A percentile compares a stretch with the other conserved stretches of the same genome.
Evolutionary conservation across 2,113 vertebrate genomes (phyloP).

Genomic region (Natator depressus): DNA sequence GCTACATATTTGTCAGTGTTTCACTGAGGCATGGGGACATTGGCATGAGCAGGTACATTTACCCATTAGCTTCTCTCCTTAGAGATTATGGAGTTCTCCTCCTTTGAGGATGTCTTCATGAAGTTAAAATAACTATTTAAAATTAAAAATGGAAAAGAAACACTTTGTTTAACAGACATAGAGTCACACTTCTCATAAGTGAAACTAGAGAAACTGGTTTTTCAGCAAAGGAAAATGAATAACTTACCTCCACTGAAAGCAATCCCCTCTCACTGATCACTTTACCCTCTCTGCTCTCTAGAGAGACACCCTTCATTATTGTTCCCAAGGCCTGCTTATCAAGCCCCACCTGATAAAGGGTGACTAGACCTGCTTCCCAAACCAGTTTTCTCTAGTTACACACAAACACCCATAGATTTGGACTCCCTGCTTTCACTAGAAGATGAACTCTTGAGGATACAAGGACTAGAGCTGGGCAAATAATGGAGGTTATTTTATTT

Average conservation of each 20-base stretch:
- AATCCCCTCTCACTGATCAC: background rate
- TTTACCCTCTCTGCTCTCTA: background rate
- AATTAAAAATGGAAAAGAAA: background rate
- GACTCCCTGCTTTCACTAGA: background rate
- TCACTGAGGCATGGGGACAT: too few species aligned
- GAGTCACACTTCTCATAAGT: background rate
- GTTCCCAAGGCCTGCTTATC: background rate
- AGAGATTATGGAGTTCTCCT: background rate
- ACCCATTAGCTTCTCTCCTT: background rate
- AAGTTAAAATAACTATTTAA: background rate
- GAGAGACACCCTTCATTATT: background rate
- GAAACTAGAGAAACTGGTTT: background rate
- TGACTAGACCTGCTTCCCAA: background rate
- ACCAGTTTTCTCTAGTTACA: background rate
- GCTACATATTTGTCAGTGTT: too few species aligned
- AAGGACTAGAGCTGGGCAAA: background rate
- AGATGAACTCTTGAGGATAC: background rate
- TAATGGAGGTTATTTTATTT: too few species aligned
- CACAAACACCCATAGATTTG: background rate
- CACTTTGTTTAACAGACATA: background rate
- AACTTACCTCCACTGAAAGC: background rate
- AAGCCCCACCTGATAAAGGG: background rate
- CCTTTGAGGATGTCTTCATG: background rate
- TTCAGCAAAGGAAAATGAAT: background rate
- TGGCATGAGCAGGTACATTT: background rate